Percentiles rank a stretch among this genome's conserved stretches.
These are phyloP conservation scores for Pipistrellus pipistrellus DNA, from an alignment of 2,797 vertebrate genomes.

Conservation along the genomic window DNA sequence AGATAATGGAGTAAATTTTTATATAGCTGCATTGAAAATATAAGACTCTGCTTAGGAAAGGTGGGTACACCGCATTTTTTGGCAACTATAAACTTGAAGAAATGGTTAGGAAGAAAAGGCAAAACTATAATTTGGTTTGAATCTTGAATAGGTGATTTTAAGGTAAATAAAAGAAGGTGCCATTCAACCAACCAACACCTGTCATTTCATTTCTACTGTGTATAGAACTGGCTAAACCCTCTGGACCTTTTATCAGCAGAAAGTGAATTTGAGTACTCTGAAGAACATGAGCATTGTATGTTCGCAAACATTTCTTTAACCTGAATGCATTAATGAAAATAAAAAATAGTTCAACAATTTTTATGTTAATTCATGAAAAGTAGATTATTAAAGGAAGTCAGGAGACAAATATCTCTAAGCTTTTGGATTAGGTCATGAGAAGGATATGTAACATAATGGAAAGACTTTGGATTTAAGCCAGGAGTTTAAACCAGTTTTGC, in stretches of 20 bases:
- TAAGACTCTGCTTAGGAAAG: neutral
- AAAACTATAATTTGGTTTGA: slow-evolving; percentile 19
- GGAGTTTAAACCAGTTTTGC: neutral
- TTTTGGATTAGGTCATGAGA: neutral
- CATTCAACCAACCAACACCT: neutral
- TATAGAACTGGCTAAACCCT: neutral
- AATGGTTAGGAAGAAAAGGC: neutral
- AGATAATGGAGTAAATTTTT: neutral
- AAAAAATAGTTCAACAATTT: neutral
- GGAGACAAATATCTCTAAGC: neutral
- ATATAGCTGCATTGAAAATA: neutral
- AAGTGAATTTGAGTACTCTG: neutral
- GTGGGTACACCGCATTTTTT: neutral
- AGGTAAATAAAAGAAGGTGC: neutral
- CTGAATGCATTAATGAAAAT: slow-evolving; percentile 5
- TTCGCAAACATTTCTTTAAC: neutral
- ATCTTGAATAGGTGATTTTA: neutral
- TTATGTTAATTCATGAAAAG: slow-evolving; percentile 21
- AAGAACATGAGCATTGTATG: neutral
- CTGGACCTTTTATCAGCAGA: neutral
- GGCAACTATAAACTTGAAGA: neutral
- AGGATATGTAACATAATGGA: neutral
- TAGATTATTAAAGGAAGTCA: slow-evolving; percentile 4
- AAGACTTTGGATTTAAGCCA: neutral
- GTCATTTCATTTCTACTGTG: neutral